Evolutionary conservation across 2,888 invertebrate genomes (phyloP).

Genomic region (Idaea straminata): DNA sequence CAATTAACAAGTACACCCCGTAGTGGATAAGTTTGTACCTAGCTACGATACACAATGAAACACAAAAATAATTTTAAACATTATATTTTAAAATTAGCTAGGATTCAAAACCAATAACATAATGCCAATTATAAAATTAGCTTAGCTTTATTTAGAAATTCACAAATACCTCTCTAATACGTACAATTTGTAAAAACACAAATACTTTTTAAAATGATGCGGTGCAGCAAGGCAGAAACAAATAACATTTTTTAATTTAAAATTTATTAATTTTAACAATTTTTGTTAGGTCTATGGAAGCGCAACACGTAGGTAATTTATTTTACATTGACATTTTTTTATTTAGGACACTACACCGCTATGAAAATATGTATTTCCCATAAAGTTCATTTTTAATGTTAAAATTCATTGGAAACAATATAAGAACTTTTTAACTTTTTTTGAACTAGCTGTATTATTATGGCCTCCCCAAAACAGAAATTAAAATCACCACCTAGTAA

Average conservation of each 20-base stretch:
- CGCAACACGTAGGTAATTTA: background rate
- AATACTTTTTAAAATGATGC: background rate
- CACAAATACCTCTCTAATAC: background rate
- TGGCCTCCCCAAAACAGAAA: too few relatives aligned
- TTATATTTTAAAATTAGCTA: background rate
- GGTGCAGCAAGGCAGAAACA: background rate
- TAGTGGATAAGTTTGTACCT: too few relatives aligned
- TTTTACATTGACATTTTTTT: constrained; percentile 11
- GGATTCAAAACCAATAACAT: background rate
- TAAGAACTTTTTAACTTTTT: too few relatives aligned
- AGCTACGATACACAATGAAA: background rate
- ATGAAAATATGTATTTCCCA: background rate
- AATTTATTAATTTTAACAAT: background rate
- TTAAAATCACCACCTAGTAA: constrained; percentile 27
- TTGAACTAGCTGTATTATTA: too few relatives aligned
- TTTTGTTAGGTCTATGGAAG: constrained; percentile 1
- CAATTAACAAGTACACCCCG: too few relatives aligned
- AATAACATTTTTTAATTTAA: background rate
- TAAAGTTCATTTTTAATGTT: background rate
- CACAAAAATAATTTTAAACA: constrained; percentile 1
- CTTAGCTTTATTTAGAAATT: background rate
- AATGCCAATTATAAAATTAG: background rate
- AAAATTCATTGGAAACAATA: constrained; percentile 5
- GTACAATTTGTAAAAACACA: background rate
- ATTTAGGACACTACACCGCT: background rate